Evolutionary conservation across 2,113 vertebrate species (phyloP).

Genomic region (Ginglymostoma cirratum): DNA sequence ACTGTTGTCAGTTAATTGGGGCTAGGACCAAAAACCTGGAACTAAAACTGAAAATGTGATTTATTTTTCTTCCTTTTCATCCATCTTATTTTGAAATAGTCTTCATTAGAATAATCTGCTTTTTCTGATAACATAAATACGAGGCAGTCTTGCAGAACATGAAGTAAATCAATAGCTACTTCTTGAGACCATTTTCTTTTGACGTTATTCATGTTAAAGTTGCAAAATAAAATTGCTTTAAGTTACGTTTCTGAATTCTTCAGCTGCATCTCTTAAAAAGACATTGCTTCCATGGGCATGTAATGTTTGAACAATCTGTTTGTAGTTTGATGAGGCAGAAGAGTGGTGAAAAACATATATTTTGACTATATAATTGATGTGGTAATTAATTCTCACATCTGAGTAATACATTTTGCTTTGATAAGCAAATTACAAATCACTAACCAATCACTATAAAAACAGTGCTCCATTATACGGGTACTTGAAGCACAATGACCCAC

Average conservation of each 20-base stretch:
- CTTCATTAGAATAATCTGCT: neutral
- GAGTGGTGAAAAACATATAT: neutral
- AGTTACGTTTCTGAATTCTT: neutral
- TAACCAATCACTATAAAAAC: neutral
- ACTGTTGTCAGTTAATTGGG: neutral
- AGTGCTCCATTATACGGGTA: neutral
- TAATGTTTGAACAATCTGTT: neutral
- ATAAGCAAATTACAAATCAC: neutral
- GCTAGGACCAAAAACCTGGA: neutral
- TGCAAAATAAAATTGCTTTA: neutral
- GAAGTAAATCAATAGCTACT: neutral
- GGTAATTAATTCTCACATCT: neutral
- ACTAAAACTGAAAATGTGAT: neutral
- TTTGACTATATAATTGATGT: neutral
- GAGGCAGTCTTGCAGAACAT: neutral
- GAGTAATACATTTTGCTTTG: neutral
- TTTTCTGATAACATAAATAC: neutral
- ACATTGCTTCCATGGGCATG: neutral
- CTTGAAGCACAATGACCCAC: neutral
- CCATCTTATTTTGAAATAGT: neutral
- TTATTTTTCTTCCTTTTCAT: neutral
- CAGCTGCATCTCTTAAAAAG: neutral
- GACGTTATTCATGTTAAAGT: neutral
- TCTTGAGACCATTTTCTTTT: neutral
- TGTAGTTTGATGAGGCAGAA: neutral